These are phyloP conservation scores for Protomyctophum bolini DNA, from an alignment of 2,113 vertebrate genomes.

Conservation along the genomic window DNA sequence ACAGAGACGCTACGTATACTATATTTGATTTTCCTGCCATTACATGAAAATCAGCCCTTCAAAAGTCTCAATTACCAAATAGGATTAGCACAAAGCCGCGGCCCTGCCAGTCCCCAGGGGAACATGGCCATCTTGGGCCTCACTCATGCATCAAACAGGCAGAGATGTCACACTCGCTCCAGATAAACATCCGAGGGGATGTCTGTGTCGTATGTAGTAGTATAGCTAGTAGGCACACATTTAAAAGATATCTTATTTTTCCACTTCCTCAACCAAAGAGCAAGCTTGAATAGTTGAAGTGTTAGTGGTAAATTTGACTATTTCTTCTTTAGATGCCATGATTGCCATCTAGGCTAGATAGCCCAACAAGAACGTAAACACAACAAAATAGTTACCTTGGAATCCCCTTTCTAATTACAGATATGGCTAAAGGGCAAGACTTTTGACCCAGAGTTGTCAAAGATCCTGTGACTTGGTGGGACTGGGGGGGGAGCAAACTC, in stretches of 20 bases:
- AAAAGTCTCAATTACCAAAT: constrained; percentile 28
- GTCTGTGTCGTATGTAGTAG: background rate
- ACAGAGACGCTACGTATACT: constrained; percentile 6
- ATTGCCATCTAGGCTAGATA: background rate
- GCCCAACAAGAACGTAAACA: background rate
- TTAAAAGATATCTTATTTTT: background rate
- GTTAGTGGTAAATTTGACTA: background rate
- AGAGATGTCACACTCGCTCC: constrained; percentile 27
- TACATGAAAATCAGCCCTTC: constrained; percentile 36
- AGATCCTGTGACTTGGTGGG: constrained; percentile 29
- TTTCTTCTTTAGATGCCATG: constrained; percentile 9
- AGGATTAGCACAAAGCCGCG: constrained; percentile 9
- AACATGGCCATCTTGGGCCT: constrained; percentile 35
- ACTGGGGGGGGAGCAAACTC: background rate
- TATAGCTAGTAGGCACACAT: constrained; percentile 5
- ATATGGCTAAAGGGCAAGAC: constrained; percentile 19
- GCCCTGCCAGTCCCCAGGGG: constrained; percentile 22
- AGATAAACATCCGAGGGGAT: constrained; percentile 44
- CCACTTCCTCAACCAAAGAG: constrained; percentile 6
- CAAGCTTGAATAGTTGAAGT: constrained; percentile 1
- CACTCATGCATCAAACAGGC: constrained; percentile 30
- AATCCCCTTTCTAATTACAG: constrained; percentile 9
- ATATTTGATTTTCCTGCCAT: constrained; percentile 3
- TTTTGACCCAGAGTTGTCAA: constrained; percentile 24
- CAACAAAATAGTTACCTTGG: background rate